Evolutionary conservation across 2,888 invertebrate species (phyloP).

Genomic region (Andrena fulva): DNA sequence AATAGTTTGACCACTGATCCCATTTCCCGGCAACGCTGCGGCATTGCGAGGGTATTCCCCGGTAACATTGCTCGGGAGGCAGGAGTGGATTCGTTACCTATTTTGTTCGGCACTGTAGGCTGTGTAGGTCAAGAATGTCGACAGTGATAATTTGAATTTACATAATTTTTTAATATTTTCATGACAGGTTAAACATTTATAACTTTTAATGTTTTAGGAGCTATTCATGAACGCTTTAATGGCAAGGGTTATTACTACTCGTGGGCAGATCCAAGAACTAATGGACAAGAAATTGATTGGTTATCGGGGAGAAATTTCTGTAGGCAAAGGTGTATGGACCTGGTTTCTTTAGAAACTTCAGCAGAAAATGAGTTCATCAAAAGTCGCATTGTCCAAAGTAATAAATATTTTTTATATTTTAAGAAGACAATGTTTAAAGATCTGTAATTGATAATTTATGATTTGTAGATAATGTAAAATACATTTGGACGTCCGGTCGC

Average conservation of each 20-base stretch:
- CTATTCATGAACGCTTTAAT: conserved; percentile 84
- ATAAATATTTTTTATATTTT: conserved; percentile 55
- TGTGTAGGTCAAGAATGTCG: background rate
- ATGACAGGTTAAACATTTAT: background rate
- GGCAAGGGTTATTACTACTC: conserved; percentile 94
- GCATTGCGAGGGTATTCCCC: too few species aligned
- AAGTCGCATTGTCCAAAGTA: conserved; percentile 91
- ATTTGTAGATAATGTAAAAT: conserved; percentile 89
- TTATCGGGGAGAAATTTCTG: conserved; percentile 94
- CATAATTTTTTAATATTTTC: conserved; percentile 3
- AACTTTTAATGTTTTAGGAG: conserved; percentile 77
- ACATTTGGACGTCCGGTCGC: conserved; percentile 96
- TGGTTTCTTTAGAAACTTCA: conserved; percentile 93
- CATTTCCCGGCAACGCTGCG: too few species aligned
- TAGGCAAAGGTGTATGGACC: conserved; percentile 95
- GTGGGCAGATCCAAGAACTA: conserved; percentile 92
- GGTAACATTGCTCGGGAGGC: too few species aligned
- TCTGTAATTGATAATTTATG: conserved; percentile 13
- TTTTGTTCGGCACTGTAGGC: too few species aligned
- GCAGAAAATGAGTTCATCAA: conserved; percentile 96
- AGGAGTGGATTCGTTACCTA: too few species aligned
- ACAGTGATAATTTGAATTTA: background rate
- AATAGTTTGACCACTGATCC: too few species aligned
- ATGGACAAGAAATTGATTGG: conserved; percentile 93
- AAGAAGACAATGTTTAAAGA: background rate